These are phyloP conservation scores for Boloria selene DNA, from an alignment of 2,888 invertebrate genomes.

Conservation along the genomic window DNA sequence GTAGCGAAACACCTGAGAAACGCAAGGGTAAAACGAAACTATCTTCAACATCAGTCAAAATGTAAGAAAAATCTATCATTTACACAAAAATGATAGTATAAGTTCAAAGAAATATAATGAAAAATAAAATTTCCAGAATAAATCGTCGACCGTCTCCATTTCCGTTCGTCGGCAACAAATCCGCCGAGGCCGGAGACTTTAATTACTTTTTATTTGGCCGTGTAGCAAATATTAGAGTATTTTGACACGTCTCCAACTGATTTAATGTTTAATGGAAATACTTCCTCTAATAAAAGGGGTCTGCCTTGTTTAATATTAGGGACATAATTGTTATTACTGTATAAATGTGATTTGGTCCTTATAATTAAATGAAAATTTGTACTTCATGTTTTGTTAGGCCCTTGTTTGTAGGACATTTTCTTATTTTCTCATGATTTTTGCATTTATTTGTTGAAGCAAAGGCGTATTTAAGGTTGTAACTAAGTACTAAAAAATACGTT, in stretches of 20 bases:
- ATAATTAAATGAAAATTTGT: too few relatives aligned
- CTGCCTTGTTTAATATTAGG: not conserved
- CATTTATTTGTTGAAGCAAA: too few relatives aligned
- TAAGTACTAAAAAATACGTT: too few relatives aligned
- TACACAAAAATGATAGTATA: not conserved
- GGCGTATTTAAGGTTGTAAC: too few relatives aligned
- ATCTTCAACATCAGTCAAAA: not conserved
- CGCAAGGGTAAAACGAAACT: too few relatives aligned
- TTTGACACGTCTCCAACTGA: slow-evolving; percentile 44
- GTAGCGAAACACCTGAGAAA: too few relatives aligned
- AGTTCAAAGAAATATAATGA: slow-evolving; percentile 36
- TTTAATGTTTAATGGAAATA: slow-evolving; percentile 34
- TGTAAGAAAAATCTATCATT: not conserved
- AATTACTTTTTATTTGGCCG: slow-evolving; percentile 66
- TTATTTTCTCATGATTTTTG: too few relatives aligned
- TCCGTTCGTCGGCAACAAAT: slow-evolving; percentile 50
- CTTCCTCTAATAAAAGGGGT: too few relatives aligned
- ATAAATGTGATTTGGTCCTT: too few relatives aligned
- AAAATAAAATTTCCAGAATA: slow-evolving; percentile 43
- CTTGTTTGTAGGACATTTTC: too few relatives aligned
- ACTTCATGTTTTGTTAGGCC: too few relatives aligned
- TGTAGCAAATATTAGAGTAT: slow-evolving; percentile 48
- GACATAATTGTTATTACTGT: not conserved
- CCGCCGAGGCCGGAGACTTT: slow-evolving; percentile 56
- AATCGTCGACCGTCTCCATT: slow-evolving; percentile 46